phyloP scores from a whole-genome alignment of 2,888 invertebrate genomes.

The Zele albiditarsus region DNA sequence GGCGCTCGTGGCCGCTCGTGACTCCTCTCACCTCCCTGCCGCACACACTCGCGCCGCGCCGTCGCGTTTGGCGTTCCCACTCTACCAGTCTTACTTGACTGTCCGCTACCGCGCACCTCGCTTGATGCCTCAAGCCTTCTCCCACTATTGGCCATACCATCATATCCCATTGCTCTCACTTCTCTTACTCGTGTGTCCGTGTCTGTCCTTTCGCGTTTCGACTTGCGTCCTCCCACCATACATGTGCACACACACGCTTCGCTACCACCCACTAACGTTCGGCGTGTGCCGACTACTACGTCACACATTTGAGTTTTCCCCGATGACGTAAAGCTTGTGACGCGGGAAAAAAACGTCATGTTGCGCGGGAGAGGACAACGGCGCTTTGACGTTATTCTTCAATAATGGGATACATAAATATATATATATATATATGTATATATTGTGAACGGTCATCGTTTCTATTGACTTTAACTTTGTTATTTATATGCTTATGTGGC shows the following conservation, averaged over 20 bases:
- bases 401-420: not conserved
- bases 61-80: not conserved
- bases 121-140: not conserved
- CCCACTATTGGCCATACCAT: not conserved
- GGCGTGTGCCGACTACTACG: slow-evolving; percentile 46
- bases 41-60: slow-evolving; percentile 6
- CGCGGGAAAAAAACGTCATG: slow-evolving; percentile 30
- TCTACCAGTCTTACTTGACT: not conserved
- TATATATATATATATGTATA: not conserved
- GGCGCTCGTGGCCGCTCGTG: not conserved
- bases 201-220: not conserved
- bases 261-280: slow-evolving; percentile 18
- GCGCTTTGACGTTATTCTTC: too few species aligned
- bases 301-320: slow-evolving; percentile 47
- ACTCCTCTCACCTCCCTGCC: not conserved
- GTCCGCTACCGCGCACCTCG: not conserved
- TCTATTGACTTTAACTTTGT: too few species aligned
- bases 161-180: not conserved
- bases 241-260: not conserved
- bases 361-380: not conserved
- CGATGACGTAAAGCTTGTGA: slow-evolving; percentile 47
- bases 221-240: not conserved
- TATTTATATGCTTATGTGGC: too few species aligned
- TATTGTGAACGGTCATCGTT: too few species aligned
- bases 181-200: not conserved